A percentile compares a stretch with the other conserved stretches of the same genome.
These are phyloP conservation scores for Epicampocera succincta DNA, from an alignment of 2,888 invertebrate species.

Conservation along the genomic window DNA sequence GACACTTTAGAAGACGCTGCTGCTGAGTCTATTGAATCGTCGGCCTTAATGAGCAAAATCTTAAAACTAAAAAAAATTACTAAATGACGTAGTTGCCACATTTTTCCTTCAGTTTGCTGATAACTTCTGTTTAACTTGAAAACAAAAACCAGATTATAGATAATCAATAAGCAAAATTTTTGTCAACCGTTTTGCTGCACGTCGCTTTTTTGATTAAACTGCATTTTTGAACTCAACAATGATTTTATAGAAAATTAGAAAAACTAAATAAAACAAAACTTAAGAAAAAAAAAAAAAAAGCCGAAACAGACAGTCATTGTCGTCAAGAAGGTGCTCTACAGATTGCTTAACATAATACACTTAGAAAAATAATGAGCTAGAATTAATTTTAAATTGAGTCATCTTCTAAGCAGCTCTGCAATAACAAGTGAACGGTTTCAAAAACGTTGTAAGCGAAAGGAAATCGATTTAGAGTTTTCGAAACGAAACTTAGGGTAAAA, in stretches of 20 bases:
- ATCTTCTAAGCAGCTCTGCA: too few species aligned
- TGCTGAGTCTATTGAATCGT: slow-evolving; percentile 4
- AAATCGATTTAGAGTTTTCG: too few species aligned
- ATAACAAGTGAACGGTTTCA: too few species aligned
- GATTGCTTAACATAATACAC: not conserved
- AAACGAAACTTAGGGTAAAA: too few species aligned
- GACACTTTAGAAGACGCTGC: slow-evolving; percentile 10
- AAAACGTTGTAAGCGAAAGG: too few species aligned
- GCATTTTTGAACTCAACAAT: slow-evolving; percentile 4
- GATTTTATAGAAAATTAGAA: slow-evolving; percentile 40
- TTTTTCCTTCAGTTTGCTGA: not conserved
- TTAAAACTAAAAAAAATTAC: slow-evolving; percentile 20
- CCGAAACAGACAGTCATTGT: slow-evolving; percentile 12
- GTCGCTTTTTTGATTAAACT: slow-evolving; percentile 31
- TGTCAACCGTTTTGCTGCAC: slow-evolving; percentile 19
- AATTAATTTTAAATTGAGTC: too few species aligned
- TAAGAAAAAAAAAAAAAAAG: not conserved
- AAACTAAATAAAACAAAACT: not conserved
- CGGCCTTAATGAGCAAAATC: slow-evolving; percentile 16
- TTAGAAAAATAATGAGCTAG: too few species aligned
- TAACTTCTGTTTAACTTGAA: not conserved
- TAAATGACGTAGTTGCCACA: slow-evolving; percentile 34
- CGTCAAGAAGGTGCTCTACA: slow-evolving; percentile 15
- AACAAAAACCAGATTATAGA: not conserved
- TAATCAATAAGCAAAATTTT: not conserved